Conservation (phyloP, 2,888 invertebrate species). For the Junonia oenone region DNA sequence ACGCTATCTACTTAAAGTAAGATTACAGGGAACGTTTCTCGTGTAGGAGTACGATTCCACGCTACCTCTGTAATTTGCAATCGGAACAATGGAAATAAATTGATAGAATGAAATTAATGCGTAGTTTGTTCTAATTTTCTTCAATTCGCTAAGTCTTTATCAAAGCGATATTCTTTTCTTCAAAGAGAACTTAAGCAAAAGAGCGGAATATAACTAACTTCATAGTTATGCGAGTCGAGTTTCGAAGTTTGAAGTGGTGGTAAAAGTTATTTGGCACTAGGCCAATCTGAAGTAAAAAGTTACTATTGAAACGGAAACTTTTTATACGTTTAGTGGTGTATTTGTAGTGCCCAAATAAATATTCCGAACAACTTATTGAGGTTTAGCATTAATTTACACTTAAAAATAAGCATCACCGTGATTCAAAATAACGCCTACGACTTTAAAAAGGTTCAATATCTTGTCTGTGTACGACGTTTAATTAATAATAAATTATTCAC, state of each 20-base stretch:
- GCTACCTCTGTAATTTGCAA: background rate
- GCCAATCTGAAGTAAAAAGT: background rate
- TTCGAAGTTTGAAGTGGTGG: background rate
- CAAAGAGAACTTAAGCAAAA: background rate
- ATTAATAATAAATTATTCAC: too few species aligned
- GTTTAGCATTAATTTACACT: too few species aligned
- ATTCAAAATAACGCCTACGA: too few species aligned
- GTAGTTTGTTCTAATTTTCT: background rate
- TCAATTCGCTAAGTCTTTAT: background rate
- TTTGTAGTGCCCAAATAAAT: too few species aligned
- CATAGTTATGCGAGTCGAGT: background rate
- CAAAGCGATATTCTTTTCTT: background rate
- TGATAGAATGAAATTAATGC: too few species aligned
- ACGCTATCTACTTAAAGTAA: too few species aligned
- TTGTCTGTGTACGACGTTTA: too few species aligned
- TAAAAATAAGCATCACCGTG: too few species aligned
- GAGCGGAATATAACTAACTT: background rate
- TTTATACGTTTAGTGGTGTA: background rate
- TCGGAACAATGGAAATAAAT: background rate
- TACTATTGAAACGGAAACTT: background rate
- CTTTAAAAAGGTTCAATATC: too few species aligned
- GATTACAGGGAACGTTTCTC: too few species aligned
- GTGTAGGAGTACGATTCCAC: too few species aligned
- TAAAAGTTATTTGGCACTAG: conserved; percentile 1
- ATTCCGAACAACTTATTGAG: too few species aligned